A percentile compares a stretch with the other conserved stretches of the same genome.
These are phyloP conservation scores for Anhinga rufa DNA, from an alignment of 2,113 vertebrate species.

Conservation along the genomic window DNA sequence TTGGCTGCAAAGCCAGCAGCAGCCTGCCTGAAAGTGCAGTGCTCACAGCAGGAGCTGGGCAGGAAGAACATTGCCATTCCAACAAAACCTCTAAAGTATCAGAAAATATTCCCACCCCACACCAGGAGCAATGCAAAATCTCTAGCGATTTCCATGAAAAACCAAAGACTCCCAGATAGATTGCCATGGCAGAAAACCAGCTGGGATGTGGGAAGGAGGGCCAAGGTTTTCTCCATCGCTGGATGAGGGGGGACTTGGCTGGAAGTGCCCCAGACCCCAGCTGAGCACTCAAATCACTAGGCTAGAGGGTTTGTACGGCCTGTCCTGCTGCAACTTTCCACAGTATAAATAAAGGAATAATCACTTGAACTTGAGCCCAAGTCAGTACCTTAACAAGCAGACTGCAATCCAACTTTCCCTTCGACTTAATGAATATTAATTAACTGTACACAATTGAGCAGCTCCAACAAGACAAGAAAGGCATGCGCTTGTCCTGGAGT, in stretches of 20 bases:
- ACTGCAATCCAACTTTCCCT: slow-evolving; percentile 37
- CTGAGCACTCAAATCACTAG: neutral
- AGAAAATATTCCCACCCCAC: neutral
- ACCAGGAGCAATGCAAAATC: neutral
- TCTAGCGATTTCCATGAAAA: neutral
- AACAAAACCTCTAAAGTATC: neutral
- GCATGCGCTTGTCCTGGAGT: neutral
- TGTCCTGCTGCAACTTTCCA: neutral
- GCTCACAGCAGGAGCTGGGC: neutral
- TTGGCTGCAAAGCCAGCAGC: neutral
- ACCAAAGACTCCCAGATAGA: neutral
- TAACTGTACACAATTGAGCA: slow-evolving; percentile 14
- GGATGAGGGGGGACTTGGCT: neutral
- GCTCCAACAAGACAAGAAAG: neutral
- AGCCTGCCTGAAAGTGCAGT: neutral
- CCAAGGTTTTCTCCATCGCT: neutral
- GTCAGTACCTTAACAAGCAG: slow-evolving; percentile 42
- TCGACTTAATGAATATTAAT: slow-evolving; percentile 57
- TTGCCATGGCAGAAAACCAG: neutral
- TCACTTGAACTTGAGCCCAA: slow-evolving; percentile 21
- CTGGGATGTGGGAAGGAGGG: neutral
- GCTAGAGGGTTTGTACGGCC: neutral
- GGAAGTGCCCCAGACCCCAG: neutral
- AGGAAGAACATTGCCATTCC: neutral
- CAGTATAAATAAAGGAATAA: slow-evolving; percentile 29